Conservation (phyloP, 2,888 invertebrate genomes). For the Mythimna pallens region DNA sequence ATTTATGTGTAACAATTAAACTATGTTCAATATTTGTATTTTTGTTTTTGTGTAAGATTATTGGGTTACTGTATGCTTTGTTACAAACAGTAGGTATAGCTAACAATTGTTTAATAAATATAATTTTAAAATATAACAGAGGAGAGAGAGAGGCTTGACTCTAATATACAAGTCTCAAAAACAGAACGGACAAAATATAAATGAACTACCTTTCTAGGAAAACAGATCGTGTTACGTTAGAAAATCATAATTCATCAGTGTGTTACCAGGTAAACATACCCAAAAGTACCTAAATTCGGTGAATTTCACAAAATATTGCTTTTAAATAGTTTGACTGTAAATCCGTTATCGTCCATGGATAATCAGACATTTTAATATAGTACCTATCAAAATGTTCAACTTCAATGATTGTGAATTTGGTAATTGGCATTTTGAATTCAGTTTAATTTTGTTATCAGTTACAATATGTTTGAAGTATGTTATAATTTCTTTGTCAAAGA, state of each 20-base stretch:
- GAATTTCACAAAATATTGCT: slow-evolving; percentile 20
- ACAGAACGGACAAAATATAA: background rate
- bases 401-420: background rate
- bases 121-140: too few relatives aligned
- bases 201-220: background rate
- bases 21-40: too few relatives aligned
- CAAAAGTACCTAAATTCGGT: background rate
- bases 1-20: too few relatives aligned
- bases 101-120: too few relatives aligned
- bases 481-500: slow-evolving; percentile 40
- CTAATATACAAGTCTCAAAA: background rate
- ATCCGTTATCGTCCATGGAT: slow-evolving; percentile 24
- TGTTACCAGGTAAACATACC: background rate
- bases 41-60: too few relatives aligned
- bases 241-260: background rate
- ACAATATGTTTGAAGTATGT: slow-evolving; percentile 14
- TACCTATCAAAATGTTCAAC: slow-evolving; percentile 15
- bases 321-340: slow-evolving; percentile 7
- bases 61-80: too few relatives aligned
- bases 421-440: slow-evolving; percentile 14
- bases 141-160: too few relatives aligned
- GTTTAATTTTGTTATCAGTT: slow-evolving; percentile 8
- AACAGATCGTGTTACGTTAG: background rate
- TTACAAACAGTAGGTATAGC: too few relatives aligned
- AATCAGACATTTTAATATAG: slow-evolving; percentile 27